phyloP scores from a whole-genome alignment of 2,888 invertebrate species.

The Eristalis arbustorum region DNA sequence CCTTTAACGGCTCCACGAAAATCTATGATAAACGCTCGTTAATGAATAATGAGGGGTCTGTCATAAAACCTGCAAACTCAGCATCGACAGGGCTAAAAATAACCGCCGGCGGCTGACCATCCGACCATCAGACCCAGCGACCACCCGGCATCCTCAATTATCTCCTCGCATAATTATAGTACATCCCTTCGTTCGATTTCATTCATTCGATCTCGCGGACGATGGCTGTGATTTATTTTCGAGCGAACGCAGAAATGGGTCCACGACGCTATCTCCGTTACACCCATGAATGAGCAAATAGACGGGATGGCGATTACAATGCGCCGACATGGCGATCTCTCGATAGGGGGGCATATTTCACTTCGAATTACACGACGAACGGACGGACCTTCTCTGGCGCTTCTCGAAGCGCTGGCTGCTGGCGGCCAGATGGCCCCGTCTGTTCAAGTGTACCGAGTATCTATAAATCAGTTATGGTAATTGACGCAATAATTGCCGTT shows the following conservation, averaged over 20 bases:
- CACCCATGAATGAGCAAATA: slow-evolving; percentile 22
- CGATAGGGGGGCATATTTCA: slow-evolving; percentile 8
- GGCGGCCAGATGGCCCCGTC: background rate
- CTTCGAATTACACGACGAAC: background rate
- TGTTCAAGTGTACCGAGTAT: background rate
- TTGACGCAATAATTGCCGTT: slow-evolving; percentile 21
- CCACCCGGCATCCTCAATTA: background rate
- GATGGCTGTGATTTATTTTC: slow-evolving; percentile 45
- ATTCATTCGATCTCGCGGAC: slow-evolving; percentile 32
- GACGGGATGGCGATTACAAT: slow-evolving; percentile 2
- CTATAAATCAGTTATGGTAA: slow-evolving; percentile 26
- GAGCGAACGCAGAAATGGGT: slow-evolving; percentile 31
- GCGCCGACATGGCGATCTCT: background rate
- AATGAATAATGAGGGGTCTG: slow-evolving; percentile 49
- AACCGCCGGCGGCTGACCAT: background rate
- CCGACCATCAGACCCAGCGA: background rate
- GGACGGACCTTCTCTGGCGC: background rate
- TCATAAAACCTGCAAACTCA: slow-evolving; percentile 31
- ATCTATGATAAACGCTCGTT: slow-evolving; percentile 47
- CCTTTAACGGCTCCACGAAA: slow-evolving; percentile 40
- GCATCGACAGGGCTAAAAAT: slow-evolving; percentile 1
- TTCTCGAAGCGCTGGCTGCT: too few species aligned
- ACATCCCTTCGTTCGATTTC: slow-evolving; percentile 12
- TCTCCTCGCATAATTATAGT: slow-evolving; percentile 10
- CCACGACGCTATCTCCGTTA: slow-evolving; percentile 26